These are phyloP conservation scores for Bujurquina vittata DNA, from an alignment of 2,113 vertebrate genomes.

Conservation along the genomic window DNA sequence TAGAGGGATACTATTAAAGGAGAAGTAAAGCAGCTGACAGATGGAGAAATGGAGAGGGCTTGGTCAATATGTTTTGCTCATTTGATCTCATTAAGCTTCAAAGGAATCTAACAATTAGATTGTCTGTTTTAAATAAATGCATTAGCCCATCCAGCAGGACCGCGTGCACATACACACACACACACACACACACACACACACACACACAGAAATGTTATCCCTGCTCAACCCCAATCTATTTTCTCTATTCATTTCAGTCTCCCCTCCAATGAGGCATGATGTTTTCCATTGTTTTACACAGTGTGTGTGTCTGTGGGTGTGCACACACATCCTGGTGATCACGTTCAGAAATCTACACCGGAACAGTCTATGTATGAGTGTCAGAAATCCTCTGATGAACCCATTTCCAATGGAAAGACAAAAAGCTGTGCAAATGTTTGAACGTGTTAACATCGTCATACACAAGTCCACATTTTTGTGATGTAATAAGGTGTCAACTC, in stretches of 20 bases:
- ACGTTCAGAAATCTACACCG: background rate
- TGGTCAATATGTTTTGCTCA: slow-evolving; percentile 37
- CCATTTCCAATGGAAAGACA: background rate
- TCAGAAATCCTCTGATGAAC: background rate
- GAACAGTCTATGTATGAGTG: background rate
- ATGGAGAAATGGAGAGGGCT: background rate
- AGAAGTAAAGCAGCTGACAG: background rate
- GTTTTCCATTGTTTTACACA: slow-evolving; percentile 2
- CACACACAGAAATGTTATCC: background rate
- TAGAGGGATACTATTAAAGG: background rate
- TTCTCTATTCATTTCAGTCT: slow-evolving; percentile 14
- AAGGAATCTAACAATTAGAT: slow-evolving; percentile 47
- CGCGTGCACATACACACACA: background rate
- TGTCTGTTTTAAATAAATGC: slow-evolving; percentile 39
- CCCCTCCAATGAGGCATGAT: background rate
- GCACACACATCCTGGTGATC: background rate
- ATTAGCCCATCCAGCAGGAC: background rate
- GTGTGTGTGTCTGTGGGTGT: background rate
- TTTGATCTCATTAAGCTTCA: slow-evolving; percentile 57
- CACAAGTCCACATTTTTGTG: background rate
- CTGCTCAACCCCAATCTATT: background rate
- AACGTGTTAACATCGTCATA: background rate
- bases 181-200: background rate
- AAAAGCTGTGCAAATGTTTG: background rate
- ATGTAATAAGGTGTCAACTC: background rate